Conservation (phyloP, 2,888 invertebrate species). For the Zaprionus bogoriensis region DNA sequence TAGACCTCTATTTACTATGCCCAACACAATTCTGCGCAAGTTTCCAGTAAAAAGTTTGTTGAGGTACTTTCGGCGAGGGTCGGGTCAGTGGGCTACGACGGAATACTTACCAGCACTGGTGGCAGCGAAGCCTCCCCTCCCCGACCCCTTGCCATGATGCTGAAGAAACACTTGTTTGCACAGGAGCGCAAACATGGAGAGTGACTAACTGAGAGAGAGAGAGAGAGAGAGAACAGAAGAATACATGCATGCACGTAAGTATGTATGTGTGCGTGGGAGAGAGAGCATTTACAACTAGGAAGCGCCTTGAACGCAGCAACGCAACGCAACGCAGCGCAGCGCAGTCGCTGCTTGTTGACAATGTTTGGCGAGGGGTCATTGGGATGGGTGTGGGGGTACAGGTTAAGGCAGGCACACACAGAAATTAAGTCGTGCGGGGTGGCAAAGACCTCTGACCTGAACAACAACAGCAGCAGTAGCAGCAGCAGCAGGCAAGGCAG, state of each 20-base stretch:
- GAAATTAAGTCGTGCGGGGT: conserved; percentile 63
- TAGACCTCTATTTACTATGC: not conserved
- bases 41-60: not conserved
- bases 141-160: conserved; percentile 33
- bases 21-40: not conserved
- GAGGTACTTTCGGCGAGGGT: not conserved
- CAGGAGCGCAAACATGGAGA: conserved; percentile 55
- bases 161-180: conserved; percentile 78
- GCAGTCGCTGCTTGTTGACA: conserved; percentile 66
- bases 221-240: conserved; percentile 32
- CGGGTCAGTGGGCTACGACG: not conserved
- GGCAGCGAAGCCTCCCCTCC: conserved; percentile 24
- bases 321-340: conserved; percentile 18
- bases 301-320: conserved; percentile 42
- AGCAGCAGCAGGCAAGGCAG: conserved; percentile 22
- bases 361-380: conserved; percentile 32
- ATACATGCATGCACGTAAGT: not conserved
- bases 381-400: conserved; percentile 24
- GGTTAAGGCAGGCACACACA: conserved; percentile 13
- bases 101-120: not conserved
- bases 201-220: conserved; percentile 36
- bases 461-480: too few relatives aligned
- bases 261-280: not conserved
- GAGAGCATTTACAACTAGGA: conserved; percentile 64
- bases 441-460: conserved; percentile 62